Evolutionary conservation across 2,888 invertebrate species (phyloP).

Genomic region (Platycnemis pennipes): DNA sequence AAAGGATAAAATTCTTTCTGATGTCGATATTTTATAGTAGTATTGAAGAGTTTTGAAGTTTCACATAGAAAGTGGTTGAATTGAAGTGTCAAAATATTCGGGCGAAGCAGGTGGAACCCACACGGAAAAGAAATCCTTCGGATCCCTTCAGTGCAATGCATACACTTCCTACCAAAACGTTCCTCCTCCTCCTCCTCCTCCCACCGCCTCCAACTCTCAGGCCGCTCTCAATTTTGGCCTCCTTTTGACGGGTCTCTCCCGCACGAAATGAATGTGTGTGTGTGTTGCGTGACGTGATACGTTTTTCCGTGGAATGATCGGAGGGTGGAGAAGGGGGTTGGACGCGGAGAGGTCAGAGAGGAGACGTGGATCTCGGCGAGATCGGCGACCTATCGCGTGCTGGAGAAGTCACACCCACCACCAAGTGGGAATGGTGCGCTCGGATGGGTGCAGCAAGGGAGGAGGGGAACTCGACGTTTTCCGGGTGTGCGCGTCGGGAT

Average conservation of each 20-base stretch:
- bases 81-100: no score
- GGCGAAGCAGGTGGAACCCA: neutral
- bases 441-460: neutral
- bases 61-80: no score
- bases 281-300: conserved; percentile 49
- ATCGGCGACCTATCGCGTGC: conserved; percentile 63
- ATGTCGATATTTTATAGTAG: no score
- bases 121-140: neutral
- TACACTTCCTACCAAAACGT: neutral
- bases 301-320: conserved; percentile 24
- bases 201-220: neutral
- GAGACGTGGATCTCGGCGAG: neutral
- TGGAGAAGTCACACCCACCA: conserved; percentile 49
- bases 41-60: no score
- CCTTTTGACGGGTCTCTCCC: conserved; percentile 28
- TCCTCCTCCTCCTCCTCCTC: neutral
- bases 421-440: neutral
- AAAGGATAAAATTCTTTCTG: no score
- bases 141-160: neutral
- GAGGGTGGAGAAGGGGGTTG: neutral
- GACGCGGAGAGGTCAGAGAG: conserved; percentile 47
- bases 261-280: neutral
- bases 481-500: neutral
- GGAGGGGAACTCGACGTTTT: neutral
- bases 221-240: neutral